Percentiles rank a stretch among this genome's conserved stretches.
Conservation (phyloP, 2,888 invertebrate genomes). For the Tupiocoris notatus region DNA sequence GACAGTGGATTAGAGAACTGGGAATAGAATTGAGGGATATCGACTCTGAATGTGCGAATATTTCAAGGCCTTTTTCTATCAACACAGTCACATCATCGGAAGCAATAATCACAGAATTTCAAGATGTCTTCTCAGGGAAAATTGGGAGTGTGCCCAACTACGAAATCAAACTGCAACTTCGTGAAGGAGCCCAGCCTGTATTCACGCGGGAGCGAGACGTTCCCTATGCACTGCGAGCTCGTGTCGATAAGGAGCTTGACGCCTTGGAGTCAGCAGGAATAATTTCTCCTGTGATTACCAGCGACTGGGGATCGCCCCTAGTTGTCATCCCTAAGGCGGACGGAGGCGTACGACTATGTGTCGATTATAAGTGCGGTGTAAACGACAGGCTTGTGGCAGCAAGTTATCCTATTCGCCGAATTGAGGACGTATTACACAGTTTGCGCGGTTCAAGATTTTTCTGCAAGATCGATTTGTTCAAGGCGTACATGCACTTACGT, state of each 20-base stretch:
- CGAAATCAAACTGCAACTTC: background rate
- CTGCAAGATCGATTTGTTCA: slow-evolving; percentile 11
- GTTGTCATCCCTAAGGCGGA: slow-evolving; percentile 24
- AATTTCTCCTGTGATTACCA: background rate
- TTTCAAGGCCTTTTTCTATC: background rate
- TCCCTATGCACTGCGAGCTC: background rate
- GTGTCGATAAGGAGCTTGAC: background rate
- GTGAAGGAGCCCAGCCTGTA: slow-evolving; percentile 6
- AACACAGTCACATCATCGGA: background rate
- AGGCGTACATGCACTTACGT: slow-evolving; percentile 1
- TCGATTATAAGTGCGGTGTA: slow-evolving; percentile 20
- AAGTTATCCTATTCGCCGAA: slow-evolving; percentile 45
- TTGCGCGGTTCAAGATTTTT: background rate
- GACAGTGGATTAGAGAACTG: slow-evolving; percentile 20
- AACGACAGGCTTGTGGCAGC: slow-evolving; percentile 12
- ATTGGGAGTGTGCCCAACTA: background rate
- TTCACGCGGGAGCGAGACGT: slow-evolving; percentile 3
- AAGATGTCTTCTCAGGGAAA: background rate
- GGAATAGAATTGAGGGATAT: slow-evolving; percentile 21
- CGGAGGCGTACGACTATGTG: slow-evolving; percentile 41
- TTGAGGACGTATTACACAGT: slow-evolving; percentile 25
- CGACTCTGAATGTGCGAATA: background rate
- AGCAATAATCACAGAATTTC: background rate
- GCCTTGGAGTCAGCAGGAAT: background rate
- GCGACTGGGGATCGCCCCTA: slow-evolving; percentile 10